phyloP scores from a whole-genome alignment of 2,888 invertebrate genomes.

The Tachina lurida region DNA sequence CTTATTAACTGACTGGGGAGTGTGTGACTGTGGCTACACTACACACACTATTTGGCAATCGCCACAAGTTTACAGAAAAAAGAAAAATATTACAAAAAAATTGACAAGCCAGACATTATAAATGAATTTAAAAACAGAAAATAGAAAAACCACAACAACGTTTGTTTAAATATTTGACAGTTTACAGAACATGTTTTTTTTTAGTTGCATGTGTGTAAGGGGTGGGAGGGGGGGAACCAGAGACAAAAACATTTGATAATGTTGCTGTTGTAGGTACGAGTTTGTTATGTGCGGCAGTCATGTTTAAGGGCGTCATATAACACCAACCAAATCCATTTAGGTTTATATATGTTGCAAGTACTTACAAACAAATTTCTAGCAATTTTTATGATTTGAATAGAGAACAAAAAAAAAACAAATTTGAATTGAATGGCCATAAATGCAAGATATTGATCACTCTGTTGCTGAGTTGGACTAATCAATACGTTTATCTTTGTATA shows the following conservation, averaged over 20 bases:
- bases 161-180: constrained; percentile 49
- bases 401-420: too few species aligned
- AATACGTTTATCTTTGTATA: background rate
- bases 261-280: constrained; percentile 12
- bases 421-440: constrained; percentile 32
- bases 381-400: too few species aligned
- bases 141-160: constrained; percentile 12
- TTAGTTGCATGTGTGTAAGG: background rate
- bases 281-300: constrained; percentile 19
- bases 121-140: constrained; percentile 23
- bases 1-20: constrained; percentile 10
- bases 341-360: background rate
- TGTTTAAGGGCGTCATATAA: constrained; percentile 50
- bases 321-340: background rate
- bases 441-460: constrained; percentile 25
- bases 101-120: constrained; percentile 57
- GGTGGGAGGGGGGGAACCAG: constrained; percentile 11
- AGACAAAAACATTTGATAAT: constrained; percentile 3
- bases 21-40: constrained; percentile 16
- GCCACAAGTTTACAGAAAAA: constrained; percentile 2
- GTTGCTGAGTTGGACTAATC: background rate
- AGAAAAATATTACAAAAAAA: background rate
- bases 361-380: too few species aligned
- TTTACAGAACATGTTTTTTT: constrained; percentile 51
- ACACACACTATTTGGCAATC: constrained; percentile 58